phyloP scores from a whole-genome alignment of 2,797 vertebrate species.

The Myotis findleyi region DNA sequence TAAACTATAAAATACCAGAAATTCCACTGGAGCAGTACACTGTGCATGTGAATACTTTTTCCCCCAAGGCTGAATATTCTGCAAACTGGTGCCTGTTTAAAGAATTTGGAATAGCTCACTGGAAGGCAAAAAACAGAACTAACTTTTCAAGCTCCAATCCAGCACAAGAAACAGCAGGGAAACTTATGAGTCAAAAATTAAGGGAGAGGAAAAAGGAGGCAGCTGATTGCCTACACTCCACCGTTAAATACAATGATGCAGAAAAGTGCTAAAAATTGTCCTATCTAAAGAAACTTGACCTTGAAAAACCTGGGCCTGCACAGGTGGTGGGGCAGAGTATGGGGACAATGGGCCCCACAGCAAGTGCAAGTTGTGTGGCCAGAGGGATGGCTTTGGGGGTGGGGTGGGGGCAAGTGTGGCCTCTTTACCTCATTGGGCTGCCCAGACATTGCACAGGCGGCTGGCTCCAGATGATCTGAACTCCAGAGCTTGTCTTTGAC shows the following conservation, averaged over 20 bases:
- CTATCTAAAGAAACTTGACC: background rate
- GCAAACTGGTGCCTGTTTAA: slow-evolving; percentile 73
- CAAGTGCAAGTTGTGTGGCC: background rate
- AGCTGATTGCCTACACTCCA: background rate
- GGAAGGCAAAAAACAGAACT: slow-evolving; percentile 75
- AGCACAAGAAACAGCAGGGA: background rate
- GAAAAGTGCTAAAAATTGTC: background rate
- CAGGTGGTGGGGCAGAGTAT: background rate
- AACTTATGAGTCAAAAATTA: background rate
- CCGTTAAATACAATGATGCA: background rate
- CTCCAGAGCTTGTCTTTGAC: background rate
- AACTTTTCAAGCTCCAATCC: slow-evolving; percentile 46
- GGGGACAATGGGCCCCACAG: background rate
- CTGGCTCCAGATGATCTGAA: background rate
- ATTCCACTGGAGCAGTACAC: slow-evolving; percentile 60
- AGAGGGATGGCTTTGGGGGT: background rate
- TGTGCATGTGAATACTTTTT: slow-evolving; percentile 65
- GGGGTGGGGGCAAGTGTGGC: background rate
- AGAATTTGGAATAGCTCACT: slow-evolving; percentile 60
- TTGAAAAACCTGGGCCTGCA: background rate
- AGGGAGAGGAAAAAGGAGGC: background rate
- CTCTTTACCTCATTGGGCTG: background rate
- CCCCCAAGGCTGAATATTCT: slow-evolving; percentile 66
- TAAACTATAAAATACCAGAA: slow-evolving; percentile 82
- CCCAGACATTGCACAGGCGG: background rate